Conservation (phyloP, 2,888 invertebrate genomes). For the Tribolium freemani region DNA sequence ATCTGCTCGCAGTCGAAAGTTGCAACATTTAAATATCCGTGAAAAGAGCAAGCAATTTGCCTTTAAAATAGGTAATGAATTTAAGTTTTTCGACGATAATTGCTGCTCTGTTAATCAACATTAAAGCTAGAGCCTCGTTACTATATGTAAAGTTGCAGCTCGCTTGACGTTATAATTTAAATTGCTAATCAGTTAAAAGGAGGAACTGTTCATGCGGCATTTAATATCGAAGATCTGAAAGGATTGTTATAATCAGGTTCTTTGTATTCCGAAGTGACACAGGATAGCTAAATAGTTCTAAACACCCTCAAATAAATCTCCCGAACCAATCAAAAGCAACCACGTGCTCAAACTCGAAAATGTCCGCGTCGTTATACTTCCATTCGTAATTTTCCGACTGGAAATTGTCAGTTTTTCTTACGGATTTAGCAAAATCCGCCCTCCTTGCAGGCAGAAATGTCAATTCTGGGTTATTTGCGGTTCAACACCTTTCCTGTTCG, state of each 20-base stretch:
- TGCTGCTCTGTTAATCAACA: slow-evolving; percentile 15
- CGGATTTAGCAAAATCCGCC: slow-evolving; percentile 31
- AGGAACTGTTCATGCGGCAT: slow-evolving; percentile 23
- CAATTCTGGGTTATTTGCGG: slow-evolving; percentile 44
- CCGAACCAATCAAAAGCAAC: slow-evolving; percentile 2
- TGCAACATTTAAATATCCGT: not conserved
- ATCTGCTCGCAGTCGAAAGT: not conserved
- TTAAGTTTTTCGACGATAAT: slow-evolving; percentile 15
- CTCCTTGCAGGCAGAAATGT: slow-evolving; percentile 43
- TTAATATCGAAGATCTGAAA: slow-evolving; percentile 22
- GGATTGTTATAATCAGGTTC: slow-evolving; percentile 36
- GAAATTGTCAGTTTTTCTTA: slow-evolving; percentile 40
- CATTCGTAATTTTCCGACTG: slow-evolving; percentile 13
- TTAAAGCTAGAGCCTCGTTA: slow-evolving; percentile 7
- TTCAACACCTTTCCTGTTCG: slow-evolving; percentile 45
- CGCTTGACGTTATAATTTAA: slow-evolving; percentile 27
- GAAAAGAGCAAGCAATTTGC: not conserved
- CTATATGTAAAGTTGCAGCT: slow-evolving; percentile 24
- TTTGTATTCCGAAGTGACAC: slow-evolving; percentile 32
- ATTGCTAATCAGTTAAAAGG: slow-evolving; percentile 35
- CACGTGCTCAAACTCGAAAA: no score
- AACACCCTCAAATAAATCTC: not conserved
- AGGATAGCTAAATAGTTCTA: slow-evolving; percentile 12
- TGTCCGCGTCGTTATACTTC: no score
- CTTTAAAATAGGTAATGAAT: slow-evolving; percentile 1